These are phyloP conservation scores for Aegithalos caudatus DNA, from an alignment of 2,113 vertebrate species.

Conservation along the genomic window DNA sequence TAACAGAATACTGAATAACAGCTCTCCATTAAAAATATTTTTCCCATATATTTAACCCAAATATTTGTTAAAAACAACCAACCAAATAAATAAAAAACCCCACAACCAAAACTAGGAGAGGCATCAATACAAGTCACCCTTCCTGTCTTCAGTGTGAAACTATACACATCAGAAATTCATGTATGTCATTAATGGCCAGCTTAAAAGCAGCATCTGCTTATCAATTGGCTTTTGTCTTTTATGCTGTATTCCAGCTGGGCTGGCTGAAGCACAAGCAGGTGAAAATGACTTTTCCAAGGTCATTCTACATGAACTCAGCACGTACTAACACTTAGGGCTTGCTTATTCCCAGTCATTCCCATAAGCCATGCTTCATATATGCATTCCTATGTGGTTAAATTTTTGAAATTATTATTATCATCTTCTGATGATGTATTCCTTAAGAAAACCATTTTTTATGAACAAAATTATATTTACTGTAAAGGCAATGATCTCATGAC, in stretches of 20 bases:
- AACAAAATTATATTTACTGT: conserved; percentile 16
- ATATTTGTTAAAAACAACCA: background rate
- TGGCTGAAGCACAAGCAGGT: conserved; percentile 38
- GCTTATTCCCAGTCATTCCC: background rate
- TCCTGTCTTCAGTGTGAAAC: background rate
- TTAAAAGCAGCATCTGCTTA: conserved; percentile 35
- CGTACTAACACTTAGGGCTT: background rate
- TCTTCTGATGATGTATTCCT: conserved; percentile 5
- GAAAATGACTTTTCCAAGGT: conserved; percentile 51
- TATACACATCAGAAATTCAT: background rate
- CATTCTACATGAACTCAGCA: background rate
- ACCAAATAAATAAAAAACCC: background rate
- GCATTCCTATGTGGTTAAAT: background rate
- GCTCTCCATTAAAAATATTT: background rate
- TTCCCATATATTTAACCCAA: background rate
- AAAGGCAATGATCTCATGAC: conserved; percentile 42
- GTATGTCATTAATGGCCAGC: background rate
- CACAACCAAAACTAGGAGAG: background rate
- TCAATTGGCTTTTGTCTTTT: conserved; percentile 23
- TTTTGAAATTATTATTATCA: conserved; percentile 17
- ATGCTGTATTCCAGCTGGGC: conserved; percentile 23
- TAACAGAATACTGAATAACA: background rate
- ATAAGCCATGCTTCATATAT: background rate
- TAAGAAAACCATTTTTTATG: conserved; percentile 26
- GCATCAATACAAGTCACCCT: background rate